These are phyloP conservation scores for Gryon sp. DNA, from an alignment of 1,140 invertebrate genomes.

Conservation along the genomic window DNA sequence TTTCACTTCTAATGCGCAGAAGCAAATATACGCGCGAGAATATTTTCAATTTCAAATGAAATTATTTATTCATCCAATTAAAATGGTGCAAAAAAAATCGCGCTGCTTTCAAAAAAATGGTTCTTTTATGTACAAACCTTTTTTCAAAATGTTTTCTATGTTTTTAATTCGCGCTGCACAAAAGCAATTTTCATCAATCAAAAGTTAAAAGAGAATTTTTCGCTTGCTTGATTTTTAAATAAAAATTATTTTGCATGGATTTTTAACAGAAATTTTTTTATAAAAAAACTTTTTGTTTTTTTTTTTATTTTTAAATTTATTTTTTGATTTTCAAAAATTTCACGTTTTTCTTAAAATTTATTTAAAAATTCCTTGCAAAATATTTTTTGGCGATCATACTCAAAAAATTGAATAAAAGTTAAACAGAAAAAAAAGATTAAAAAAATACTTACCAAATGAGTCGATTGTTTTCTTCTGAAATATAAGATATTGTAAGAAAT, in stretches of 20 bases:
- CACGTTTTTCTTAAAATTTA: no score
- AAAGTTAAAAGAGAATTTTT: neutral
- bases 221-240: neutral
- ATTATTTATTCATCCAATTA: no score
- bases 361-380: constrained; percentile 65
- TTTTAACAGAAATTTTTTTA: neutral
- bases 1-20: constrained; percentile 73
- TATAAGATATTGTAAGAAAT: constrained; percentile 69
- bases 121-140: neutral
- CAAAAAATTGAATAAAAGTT: constrained; percentile 28
- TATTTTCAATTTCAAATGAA: neutral
- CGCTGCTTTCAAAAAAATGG: neutral
- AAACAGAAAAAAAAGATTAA: constrained; percentile 50
- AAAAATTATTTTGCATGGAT: constrained; percentile 61
- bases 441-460: constrained; percentile 70
- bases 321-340: no score
- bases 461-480: constrained; percentile 74
- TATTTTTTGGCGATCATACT: no score
- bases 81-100: no score
- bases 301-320: no score
- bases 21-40: constrained; percentile 65
- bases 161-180: constrained; percentile 14
- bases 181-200: neutral
- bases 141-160: no score
- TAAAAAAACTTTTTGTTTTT: neutral